Evolutionary conservation across 2,888 invertebrate species (phyloP).

Genomic region (Andrena marginata): DNA sequence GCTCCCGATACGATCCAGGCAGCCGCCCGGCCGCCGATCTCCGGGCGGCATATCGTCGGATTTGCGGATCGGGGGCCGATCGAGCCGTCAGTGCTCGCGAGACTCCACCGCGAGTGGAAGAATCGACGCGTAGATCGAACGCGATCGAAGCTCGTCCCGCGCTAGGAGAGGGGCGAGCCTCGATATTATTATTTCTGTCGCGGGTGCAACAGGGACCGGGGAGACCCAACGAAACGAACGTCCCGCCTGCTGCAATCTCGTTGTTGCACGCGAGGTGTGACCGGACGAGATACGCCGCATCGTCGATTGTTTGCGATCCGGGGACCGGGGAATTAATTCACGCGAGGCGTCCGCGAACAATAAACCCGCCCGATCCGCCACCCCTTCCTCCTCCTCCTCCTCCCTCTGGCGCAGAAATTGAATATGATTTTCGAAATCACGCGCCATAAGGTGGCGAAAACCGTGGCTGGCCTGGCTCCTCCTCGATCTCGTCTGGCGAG

Average conservation of each 20-base stretch:
- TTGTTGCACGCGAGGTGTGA: slow-evolving; percentile 76
- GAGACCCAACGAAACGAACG: slow-evolving; percentile 28
- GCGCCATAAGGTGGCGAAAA: slow-evolving; percentile 77
- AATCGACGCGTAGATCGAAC: neutral
- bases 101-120: neutral
- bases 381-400: slow-evolving; percentile 49
- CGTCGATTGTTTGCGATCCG: slow-evolving; percentile 77
- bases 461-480: slow-evolving; percentile 18
- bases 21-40: neutral
- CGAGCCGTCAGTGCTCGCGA: neutral
- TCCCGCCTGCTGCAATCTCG: slow-evolving; percentile 70
- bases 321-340: slow-evolving; percentile 76
- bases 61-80: slow-evolving; percentile 11
- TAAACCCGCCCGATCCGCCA: slow-evolving; percentile 28
- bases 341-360: slow-evolving; percentile 61
- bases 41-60: slow-evolving; percentile 11
- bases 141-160: neutral
- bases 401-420: slow-evolving; percentile 71
- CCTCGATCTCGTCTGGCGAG: slow-evolving; percentile 54
- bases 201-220: slow-evolving; percentile 23
- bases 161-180: neutral
- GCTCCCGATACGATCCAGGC: slow-evolving; percentile 31
- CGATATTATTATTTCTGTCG: slow-evolving; percentile 64
- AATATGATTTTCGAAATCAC: slow-evolving; percentile 80
- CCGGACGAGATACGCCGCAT: slow-evolving; percentile 75